Base-by-base conservation (phyloP, 2,113 vertebrate genomes). In the Epinephelus fuscoguttatus region DNA sequence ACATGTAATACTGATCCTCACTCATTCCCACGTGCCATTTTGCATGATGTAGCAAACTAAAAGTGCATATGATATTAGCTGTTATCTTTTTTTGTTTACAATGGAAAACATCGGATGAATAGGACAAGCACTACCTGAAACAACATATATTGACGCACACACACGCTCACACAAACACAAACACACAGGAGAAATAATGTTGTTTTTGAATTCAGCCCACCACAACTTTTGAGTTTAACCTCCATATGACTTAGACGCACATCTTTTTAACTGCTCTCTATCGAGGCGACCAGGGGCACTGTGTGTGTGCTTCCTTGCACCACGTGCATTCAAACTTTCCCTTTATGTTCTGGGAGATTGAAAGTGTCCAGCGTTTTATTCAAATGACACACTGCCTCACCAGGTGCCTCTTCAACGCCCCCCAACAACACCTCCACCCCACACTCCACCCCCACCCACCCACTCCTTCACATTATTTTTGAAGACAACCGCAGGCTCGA, bases 331-430 rank as follows among this genome's bases (percentile, higher is more conserved):
- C 88, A 94, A 93, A 91, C 84, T 87, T 86, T 85, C 81, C 82
- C 89, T 93, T 90, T 85, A 91, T 90, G 89, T 93, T 94, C 72
- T 30, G 60, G 74, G 50, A 91, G 91, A 92, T 90, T 90, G 89
- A 94, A 94, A 92, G 88, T 94, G 92, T 94, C 91, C 94, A 93
- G 90, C 71, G 64, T 91, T 93, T 94, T 95, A 95, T 95, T 95
- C 86, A 93, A 93, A 92, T 92, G 89, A 91, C 91, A 90, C 75
- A 63, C 90, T 88, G 84, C 89, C 90, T 92, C 93, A 90, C 89
- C 81, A 87, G 86, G 91, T 76, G 88, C 86, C 89, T 93, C 90
- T 30, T 30, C 30, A 30, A 30, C 30, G 0, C 30, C 30, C 30
- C 3, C 30, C 30, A 30, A 4, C 4, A 4, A 4, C 4, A 30